Conservation (phyloP, 2,888 invertebrate species). For the Pachliopta kotzebuea region DNA sequence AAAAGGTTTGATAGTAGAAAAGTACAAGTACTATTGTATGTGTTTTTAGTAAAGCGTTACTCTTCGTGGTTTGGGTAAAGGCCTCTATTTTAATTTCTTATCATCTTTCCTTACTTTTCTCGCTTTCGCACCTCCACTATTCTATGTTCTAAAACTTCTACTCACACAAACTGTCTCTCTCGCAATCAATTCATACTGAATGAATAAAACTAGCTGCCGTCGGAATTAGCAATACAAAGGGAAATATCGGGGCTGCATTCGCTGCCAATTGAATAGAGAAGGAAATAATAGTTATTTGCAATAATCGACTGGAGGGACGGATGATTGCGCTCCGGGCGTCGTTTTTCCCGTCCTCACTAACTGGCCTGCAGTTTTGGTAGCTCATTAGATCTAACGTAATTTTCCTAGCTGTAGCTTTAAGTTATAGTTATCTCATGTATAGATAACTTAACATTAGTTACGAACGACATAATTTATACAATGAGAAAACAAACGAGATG, state of each 20-base stretch:
- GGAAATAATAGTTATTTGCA: conserved; percentile 72
- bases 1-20: too few species aligned
- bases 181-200: conserved; percentile 34
- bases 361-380: conserved; percentile 43
- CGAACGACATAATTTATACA: too few species aligned
- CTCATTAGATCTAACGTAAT: conserved; percentile 37
- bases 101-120: too few species aligned
- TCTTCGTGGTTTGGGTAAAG: too few species aligned
- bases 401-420: conserved; percentile 22
- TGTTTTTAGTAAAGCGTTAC: too few species aligned
- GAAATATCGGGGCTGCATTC: conserved; percentile 50
- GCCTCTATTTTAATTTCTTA: too few species aligned
- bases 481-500: too few species aligned
- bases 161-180: not conserved
- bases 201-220: conserved; percentile 60
- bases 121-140: too few species aligned
- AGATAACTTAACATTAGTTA: not conserved
- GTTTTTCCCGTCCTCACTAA: conserved; percentile 50
- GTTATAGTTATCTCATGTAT: not conserved
- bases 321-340: conserved; percentile 72
- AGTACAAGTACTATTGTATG: too few species aligned
- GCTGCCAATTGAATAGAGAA: conserved; percentile 68
- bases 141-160: not conserved
- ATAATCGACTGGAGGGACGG: conserved; percentile 76
- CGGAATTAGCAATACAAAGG: conserved; percentile 70